Evolutionary conservation across 2,797 vertebrate species (phyloP).

Genomic region (Chromobotia macracanthus): DNA sequence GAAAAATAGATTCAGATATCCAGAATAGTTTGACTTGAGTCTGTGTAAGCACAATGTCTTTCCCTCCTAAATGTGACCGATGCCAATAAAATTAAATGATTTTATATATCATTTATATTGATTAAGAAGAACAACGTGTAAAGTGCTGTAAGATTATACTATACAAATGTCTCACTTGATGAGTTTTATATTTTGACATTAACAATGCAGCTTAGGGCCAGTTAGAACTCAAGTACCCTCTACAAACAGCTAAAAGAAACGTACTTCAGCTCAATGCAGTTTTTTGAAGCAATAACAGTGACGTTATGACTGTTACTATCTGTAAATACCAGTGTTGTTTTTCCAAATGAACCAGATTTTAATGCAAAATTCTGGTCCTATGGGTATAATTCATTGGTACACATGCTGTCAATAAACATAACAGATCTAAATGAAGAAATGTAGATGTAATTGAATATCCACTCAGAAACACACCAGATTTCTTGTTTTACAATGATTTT

Average conservation of each 20-base stretch:
- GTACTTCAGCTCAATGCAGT: neutral
- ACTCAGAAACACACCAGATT: neutral
- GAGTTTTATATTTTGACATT: neutral
- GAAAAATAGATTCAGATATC: neutral
- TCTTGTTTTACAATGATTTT: no score
- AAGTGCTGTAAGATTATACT: slow-evolving; percentile 38
- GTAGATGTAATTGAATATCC: neutral
- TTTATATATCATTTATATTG: no score
- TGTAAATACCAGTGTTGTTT: no score
- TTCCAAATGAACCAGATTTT: neutral
- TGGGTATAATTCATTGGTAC: no score
- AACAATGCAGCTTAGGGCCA: neutral
- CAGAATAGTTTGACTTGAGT: slow-evolving; percentile 28
- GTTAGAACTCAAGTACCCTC: neutral
- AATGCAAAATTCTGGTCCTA: neutral
- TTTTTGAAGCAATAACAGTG: neutral
- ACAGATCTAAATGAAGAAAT: no score
- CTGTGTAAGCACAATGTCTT: neutral
- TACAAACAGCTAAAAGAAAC: neutral
- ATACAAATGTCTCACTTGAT: slow-evolving; percentile 9
- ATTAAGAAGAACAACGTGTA: slow-evolving; percentile 18
- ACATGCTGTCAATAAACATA: no score
- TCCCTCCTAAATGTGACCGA: neutral
- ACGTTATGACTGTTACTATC: neutral
- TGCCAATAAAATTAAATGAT: neutral